These are phyloP conservation scores for Stenopsyche tienmushanensis DNA, from an alignment of 1,140 invertebrate species.

Conservation along the genomic window DNA sequence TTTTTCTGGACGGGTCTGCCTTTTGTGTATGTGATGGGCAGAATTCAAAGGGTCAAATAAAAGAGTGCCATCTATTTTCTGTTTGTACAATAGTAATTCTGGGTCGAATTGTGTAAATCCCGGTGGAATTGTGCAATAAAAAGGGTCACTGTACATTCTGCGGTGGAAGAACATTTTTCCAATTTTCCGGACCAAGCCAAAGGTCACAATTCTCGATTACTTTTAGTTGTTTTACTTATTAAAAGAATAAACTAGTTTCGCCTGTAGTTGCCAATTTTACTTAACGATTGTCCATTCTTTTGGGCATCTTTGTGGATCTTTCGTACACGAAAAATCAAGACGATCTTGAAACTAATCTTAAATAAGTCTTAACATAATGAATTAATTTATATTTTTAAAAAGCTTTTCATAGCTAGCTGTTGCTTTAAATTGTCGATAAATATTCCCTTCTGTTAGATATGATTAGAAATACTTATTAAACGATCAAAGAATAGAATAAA, in stretches of 20 bases:
- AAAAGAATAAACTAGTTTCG: background rate
- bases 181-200: constrained; percentile 17
- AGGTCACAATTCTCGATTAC: background rate
- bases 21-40: too few species aligned
- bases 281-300: too few species aligned
- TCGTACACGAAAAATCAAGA: background rate
- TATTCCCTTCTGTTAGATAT: too few species aligned
- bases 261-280: too few species aligned
- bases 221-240: background rate
- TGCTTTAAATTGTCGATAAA: too few species aligned
- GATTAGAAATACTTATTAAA: too few species aligned
- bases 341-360: background rate
- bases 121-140: constrained; percentile 26
- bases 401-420: too few species aligned
- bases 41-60: constrained; percentile 17
- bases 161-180: constrained; percentile 19
- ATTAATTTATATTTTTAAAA: too few species aligned
- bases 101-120: constrained; percentile 12
- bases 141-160: constrained; percentile 24
- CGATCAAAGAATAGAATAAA: too few species aligned
- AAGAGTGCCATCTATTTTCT: constrained; percentile 16
- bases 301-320: too few species aligned
- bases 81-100: constrained; percentile 11
- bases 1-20: too few species aligned
- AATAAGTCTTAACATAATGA: too few species aligned